These are phyloP conservation scores for Toxotes jaculatrix DNA, from an alignment of 2,113 vertebrate species.

Conservation along the genomic window DNA sequence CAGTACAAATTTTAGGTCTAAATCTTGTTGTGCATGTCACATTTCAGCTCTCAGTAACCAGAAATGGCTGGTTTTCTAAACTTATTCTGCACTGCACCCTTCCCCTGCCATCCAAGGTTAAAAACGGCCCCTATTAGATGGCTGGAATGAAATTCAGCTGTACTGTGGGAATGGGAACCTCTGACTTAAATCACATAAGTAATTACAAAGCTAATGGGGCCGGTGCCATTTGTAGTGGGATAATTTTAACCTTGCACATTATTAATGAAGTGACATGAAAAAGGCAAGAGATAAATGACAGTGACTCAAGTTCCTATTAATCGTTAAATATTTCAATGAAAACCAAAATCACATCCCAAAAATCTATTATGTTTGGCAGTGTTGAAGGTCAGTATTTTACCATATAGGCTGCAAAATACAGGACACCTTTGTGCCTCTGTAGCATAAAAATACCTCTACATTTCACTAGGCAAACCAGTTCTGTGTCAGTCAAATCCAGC, in stretches of 20 bases:
- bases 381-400: background rate
- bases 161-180: background rate
- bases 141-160: slow-evolving; percentile 2
- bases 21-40: background rate
- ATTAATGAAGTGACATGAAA: slow-evolving; percentile 23
- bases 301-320: slow-evolving; percentile 1
- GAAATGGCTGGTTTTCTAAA: background rate
- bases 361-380: background rate
- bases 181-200: slow-evolving; percentile 6
- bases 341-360: background rate
- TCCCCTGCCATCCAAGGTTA: background rate
- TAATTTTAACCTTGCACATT: slow-evolving; percentile 27
- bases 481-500: slow-evolving; percentile 5
- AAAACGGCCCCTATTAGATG: background rate
- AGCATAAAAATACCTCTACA: background rate
- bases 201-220: slow-evolving; percentile 32
- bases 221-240: slow-evolving; percentile 21
- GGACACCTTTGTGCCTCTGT: background rate
- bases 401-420: background rate
- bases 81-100: background rate
- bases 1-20: background rate
- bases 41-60: background rate
- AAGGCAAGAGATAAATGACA: background rate
- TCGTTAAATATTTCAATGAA: background rate
- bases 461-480: background rate